Base-by-base conservation (phyloP, 64 coral and sea anemone species). In the Stylophora pistillata region DNA sequence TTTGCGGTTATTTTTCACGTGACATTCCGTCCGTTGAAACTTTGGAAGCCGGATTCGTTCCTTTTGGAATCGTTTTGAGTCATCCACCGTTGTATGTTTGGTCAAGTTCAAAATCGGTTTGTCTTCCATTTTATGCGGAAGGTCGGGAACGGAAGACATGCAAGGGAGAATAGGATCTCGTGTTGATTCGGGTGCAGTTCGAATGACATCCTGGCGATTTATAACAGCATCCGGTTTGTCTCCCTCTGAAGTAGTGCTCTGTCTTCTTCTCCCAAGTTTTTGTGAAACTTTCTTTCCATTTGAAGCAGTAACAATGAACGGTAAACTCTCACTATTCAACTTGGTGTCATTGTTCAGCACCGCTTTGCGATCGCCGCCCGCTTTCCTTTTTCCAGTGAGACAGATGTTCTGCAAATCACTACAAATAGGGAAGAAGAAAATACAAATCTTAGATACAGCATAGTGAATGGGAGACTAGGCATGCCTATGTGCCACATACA, bases 361-460 rank as follows among this genome's bases (percentile, higher is more conserved):
- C 3, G 60, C 52, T 25, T 84, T 63, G 11, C 23, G 58, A 33
- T 60, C 79, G 15, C 30, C 62, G 27, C 47, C 15, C 25, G 58
- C 90, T 10, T 73, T 30, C 77, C 79, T 85, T 61, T 77, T 92
- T 14, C 90, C 90, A 28, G 90, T 92, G 57, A 92, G 84, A 55
- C 90, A 92, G 27, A 92, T 92, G 10, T 86, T 78, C 72, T 86
- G 83, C 6, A 92, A 26, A 69, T 78, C 90, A 62, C 73, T 86
- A 47, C 53, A 70, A 90, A 74, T 2, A 60, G 5, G 33, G 15
- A 74, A 13, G 11, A 72, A 83, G 21, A 23, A 23, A 29, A 25
- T n/a, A 0, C 21, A 9, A 68, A 26, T n/a, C 12, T 26, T 10
- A n/a, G 26, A n/a, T 68, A n/a, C 21, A 21, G 21, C 5, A n/a